These are phyloP conservation scores for Xiphorhynchus elegans DNA, from an alignment of 2,113 vertebrate species.

Conservation along the genomic window DNA sequence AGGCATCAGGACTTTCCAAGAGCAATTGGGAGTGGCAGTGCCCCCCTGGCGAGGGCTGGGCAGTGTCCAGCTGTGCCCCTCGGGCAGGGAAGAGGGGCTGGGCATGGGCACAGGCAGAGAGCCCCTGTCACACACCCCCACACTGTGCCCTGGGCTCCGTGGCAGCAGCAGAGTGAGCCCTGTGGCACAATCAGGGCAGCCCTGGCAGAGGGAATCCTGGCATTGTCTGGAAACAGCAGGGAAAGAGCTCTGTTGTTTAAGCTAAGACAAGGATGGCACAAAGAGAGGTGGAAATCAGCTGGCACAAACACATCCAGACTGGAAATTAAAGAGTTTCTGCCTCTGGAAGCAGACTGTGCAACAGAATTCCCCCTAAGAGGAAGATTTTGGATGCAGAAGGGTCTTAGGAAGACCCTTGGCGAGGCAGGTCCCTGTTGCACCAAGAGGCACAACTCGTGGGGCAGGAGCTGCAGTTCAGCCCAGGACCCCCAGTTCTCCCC, in stretches of 20 bases:
- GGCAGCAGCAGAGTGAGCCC: not conserved
- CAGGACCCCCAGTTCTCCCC: not conserved
- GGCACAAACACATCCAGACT: not conserved
- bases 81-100: not conserved
- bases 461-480: not conserved
- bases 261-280: not conserved
- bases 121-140: fast-evolving
- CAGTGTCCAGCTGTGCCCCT: not conserved
- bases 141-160: not conserved
- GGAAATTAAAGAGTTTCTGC: not conserved
- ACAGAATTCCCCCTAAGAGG: not conserved
- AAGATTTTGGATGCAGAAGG: not conserved
- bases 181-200: not conserved
- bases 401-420: not conserved
- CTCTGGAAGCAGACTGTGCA: not conserved
- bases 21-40: not conserved
- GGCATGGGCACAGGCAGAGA: not conserved
- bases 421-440: not conserved
- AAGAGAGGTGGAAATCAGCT: not conserved
- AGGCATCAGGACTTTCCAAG: not conserved
- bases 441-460: fast-evolving
- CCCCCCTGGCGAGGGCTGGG: fast-evolving
- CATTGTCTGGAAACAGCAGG: fast-evolving
- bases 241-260: not conserved
- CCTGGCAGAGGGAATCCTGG: not conserved